Evolutionary conservation across 2,797 vertebrate genomes (phyloP).

Genomic region (Sparus aurata): DNA sequence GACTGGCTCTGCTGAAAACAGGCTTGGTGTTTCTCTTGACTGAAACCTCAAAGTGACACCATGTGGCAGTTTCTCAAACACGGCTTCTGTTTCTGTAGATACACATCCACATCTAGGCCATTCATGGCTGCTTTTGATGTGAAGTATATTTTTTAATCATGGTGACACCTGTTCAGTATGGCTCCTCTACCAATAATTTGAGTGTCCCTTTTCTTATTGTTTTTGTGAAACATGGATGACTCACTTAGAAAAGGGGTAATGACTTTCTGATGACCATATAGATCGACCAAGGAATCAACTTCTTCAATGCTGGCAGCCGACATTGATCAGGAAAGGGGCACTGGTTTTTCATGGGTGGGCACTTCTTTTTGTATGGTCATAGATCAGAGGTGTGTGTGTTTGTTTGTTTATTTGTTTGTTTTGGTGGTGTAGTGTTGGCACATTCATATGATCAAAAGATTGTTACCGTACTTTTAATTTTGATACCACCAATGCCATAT

Average conservation of each 20-base stretch:
- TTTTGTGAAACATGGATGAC: background rate
- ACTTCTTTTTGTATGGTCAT: too few relatives aligned
- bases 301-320: too few relatives aligned
- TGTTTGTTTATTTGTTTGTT: too few relatives aligned
- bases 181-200: background rate
- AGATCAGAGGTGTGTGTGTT: too few relatives aligned
- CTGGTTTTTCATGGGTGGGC: too few relatives aligned
- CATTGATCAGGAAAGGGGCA: too few relatives aligned
- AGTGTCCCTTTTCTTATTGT: background rate
- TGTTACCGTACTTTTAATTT: background rate
- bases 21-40: background rate
- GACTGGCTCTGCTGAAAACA: slow-evolving; percentile 12
- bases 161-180: too few relatives aligned
- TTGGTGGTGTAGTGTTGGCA: too few relatives aligned
- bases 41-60: slow-evolving; percentile 30
- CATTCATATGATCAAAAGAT: background rate
- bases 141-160: background rate
- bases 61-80: slow-evolving; percentile 21
- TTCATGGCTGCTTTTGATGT: slow-evolving; percentile 1
- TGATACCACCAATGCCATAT: too few relatives aligned
- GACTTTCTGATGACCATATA: background rate
- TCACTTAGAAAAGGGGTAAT: background rate
- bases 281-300: too few relatives aligned
- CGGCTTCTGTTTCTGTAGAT: slow-evolving; percentile 29
- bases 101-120: slow-evolving; percentile 21